A percentile compares a stretch with the other conserved stretches of the same genome.
These are phyloP conservation scores for Perognathus longimembris DNA, from an alignment of 2,113 vertebrate genomes.

Conservation along the genomic window DNA sequence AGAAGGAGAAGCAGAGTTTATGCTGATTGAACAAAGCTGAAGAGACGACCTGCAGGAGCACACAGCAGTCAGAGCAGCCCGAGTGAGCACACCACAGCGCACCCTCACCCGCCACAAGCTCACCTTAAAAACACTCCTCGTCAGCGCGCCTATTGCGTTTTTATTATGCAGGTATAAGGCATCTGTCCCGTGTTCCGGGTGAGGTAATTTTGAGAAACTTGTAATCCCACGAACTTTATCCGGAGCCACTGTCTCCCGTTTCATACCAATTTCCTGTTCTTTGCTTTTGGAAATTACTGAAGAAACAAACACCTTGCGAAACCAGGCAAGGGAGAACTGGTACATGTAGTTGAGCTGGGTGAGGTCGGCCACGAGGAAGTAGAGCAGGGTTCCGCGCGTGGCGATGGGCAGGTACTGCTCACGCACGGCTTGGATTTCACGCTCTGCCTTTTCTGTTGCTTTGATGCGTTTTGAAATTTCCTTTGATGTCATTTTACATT, in stretches of 20 bases:
- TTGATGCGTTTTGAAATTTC: slow-evolving; percentile 79
- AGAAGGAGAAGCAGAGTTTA: slow-evolving; percentile 85
- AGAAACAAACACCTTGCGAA: slow-evolving; percentile 76
- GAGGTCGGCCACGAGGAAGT: slow-evolving; percentile 80
- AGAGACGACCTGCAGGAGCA: slow-evolving; percentile 79
- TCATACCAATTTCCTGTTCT: background rate
- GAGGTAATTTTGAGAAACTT: background rate
- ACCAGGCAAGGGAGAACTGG: slow-evolving; percentile 86
- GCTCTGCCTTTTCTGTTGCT: slow-evolving; percentile 77
- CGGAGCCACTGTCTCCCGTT: background rate
- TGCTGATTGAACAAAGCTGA: slow-evolving; percentile 81
- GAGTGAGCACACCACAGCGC: background rate
- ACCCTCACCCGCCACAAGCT: background rate
- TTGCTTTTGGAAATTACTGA: slow-evolving; percentile 54
- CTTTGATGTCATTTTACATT: slow-evolving; percentile 80
- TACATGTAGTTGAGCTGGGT: slow-evolving; percentile 81
- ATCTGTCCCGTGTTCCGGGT: background rate
- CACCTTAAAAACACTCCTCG: slow-evolving; percentile 83
- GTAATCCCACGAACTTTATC: background rate
- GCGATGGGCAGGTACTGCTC: slow-evolving; percentile 82
- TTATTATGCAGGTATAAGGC: slow-evolving; percentile 50
- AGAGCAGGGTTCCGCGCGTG: slow-evolving; percentile 78
- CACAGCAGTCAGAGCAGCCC: background rate
- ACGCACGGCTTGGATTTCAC: slow-evolving; percentile 64
- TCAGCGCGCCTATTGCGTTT: slow-evolving; percentile 71